A percentile compares a stretch with the other conserved stretches of the same genome.
These are phyloP conservation scores for Poeciliopsis prolifica DNA, from an alignment of 2,113 vertebrate genomes.

Conservation along the genomic window DNA sequence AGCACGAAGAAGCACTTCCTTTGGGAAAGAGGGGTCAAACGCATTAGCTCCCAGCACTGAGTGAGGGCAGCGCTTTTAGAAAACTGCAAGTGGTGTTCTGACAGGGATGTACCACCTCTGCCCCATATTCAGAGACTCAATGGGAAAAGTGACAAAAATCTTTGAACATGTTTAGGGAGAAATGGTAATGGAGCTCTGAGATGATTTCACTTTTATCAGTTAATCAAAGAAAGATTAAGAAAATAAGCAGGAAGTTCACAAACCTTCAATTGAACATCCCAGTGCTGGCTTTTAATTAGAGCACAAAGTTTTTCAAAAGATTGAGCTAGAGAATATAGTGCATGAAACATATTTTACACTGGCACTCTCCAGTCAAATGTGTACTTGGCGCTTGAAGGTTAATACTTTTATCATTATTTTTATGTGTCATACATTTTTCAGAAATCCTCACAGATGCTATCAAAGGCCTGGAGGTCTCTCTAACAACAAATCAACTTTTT, in stretches of 20 bases:
- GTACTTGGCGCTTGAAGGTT: constrained; percentile 55
- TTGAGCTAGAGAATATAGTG: constrained; percentile 11
- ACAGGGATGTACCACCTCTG: constrained; percentile 42
- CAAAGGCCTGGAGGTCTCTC: constrained; percentile 62
- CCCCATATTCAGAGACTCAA: constrained; percentile 12
- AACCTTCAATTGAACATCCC: neutral
- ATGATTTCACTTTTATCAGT: constrained; percentile 16
- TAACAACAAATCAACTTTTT: constrained; percentile 59
- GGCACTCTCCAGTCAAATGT: constrained; percentile 44
- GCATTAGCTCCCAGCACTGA: constrained; percentile 67
- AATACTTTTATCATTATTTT: constrained; percentile 78
- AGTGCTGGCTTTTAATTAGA: neutral
- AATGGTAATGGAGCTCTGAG: constrained; percentile 12
- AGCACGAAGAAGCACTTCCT: constrained; percentile 54
- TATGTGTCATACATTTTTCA: constrained; percentile 78
- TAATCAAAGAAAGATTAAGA: constrained; percentile 8
- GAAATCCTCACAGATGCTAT: constrained; percentile 67
- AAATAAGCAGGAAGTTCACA: constrained; percentile 7
- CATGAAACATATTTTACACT: constrained; percentile 51
- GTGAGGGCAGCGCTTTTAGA: constrained; percentile 47
- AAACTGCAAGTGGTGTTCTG: constrained; percentile 33
- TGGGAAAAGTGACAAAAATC: constrained; percentile 27
- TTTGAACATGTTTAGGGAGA: constrained; percentile 1
- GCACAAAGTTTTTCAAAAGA: constrained; percentile 17
- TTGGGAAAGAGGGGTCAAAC: constrained; percentile 70